phyloP scores from a whole-genome alignment of 2,888 invertebrate species.

The Megaustenia siamemsis region DNA sequence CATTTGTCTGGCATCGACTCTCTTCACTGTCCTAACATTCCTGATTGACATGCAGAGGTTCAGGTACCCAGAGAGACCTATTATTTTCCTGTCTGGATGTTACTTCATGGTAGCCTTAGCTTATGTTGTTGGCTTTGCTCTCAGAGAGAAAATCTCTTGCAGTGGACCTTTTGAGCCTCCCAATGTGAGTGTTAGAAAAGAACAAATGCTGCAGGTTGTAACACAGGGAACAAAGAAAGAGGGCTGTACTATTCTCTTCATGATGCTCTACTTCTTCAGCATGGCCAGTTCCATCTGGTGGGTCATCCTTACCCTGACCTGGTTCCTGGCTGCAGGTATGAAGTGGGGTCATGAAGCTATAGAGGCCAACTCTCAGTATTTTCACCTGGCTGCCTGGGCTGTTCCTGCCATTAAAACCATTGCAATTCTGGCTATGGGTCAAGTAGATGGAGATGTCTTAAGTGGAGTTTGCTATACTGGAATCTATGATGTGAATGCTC shows the following conservation, averaged over 20 bases:
- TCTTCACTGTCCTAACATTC: conserved; percentile 90
- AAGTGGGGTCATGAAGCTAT: conserved; percentile 99
- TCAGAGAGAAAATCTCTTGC: conserved; percentile 80
- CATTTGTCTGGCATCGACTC: conserved; percentile 92
- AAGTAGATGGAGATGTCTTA: conserved; percentile 88
- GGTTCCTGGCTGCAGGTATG: conserved; percentile 96
- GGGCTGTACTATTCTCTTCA: conserved; percentile 93
- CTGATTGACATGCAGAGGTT: conserved; percentile 96
- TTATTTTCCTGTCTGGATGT: conserved; percentile 97
- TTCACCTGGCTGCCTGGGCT: conserved; percentile 98
- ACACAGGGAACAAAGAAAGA: conserved; percentile 86
- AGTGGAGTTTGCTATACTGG: conserved; percentile 92
- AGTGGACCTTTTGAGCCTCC: conserved; percentile 72
- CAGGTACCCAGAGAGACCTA: conserved; percentile 97
- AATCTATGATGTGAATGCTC: conserved; percentile 89
- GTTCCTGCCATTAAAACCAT: conserved; percentile 97
- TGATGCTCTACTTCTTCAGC: conserved; percentile 94
- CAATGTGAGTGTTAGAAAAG: conserved; percentile 38
- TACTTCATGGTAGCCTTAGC: conserved; percentile 96
- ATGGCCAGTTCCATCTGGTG: conserved; percentile 99
- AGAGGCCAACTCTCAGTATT: conserved; percentile 97
- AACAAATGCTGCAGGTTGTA: conserved; percentile 66
- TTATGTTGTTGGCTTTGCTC: conserved; percentile 85
- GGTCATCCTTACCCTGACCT: conserved; percentile 96
- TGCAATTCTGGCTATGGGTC: conserved; percentile 94